Evolutionary conservation across 2,797 vertebrate species (phyloP), one percentile per base, ranked within the genome.

Genomic region (Peromyscus attwateri): DNA sequence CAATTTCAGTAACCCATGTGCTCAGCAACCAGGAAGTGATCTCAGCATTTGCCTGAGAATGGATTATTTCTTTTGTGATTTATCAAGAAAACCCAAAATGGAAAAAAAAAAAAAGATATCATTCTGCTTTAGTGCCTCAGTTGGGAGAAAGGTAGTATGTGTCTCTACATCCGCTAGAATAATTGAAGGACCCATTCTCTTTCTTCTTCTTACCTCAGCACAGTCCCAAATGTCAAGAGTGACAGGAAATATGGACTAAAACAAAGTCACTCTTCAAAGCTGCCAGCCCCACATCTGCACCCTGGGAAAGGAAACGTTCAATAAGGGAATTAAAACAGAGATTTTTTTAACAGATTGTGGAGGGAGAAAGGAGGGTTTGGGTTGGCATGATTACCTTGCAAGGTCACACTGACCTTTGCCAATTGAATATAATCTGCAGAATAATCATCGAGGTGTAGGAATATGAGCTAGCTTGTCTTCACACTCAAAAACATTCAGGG

Each of bases 11-110:
- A 97, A 98, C 81, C 97, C 97, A 89, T 97, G 97, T 97, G 94
- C 96, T 94, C 79, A 40, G 94, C 83, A 92, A 89, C 16, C 83
- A 94, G 98, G 98, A 99, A 98, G 97, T 98, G 98, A 98, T 87
- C 97, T 98, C 98, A 98, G 43, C 96, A 1, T 90, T 94, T 97
- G 98, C 97, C 87, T 3, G 94, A 97, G 88, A 97, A 34, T 97
- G 98, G 98, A 76, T 46, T 94, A 73, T 94, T 95, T 0, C 66
- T 95, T 94, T 84, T 57, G 87, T 57, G 88, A 87, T 95, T 85
- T 64, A 82, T 96, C 97, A 95, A 97, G 43, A 76, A 94, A 95
- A 87, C 87, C 89, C 43, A 64, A 4, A 70, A 40, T 62, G 31
- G 52, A 43, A 43, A 57, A 91, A 95, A 87, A 27, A 68, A 81